Evolutionary conservation across 2,797 vertebrate genomes (phyloP), one percentile per base, ranked within the genome.

Genomic region (Notolepis coatsorum): DNA sequence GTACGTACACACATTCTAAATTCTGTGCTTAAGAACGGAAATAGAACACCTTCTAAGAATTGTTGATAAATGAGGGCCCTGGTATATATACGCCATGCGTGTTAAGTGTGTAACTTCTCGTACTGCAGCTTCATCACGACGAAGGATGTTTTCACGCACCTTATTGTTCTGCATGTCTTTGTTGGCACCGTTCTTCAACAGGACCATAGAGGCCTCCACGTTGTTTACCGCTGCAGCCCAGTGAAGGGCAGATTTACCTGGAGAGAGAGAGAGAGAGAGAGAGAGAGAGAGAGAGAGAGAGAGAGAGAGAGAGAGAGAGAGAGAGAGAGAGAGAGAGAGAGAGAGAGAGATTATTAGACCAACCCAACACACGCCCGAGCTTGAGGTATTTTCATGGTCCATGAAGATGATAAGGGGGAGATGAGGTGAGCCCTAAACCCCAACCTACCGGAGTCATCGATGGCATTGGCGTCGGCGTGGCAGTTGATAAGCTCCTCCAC

Each of bases 91-190:
- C 6, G 30, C 3, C n/a, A n/a, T 41, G 7, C 38, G n/a, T 52
- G 54, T 51, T 21, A 48, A 73, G 0, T 1, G 1, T n/a, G 13
- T 10, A 45, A 53, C 46, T 28, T 45, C 25, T 31, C 25, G 1
- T 51, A 13, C 33, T 17, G 35, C 7, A 6, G 13, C 6, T 30
- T 21, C 10, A 52, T 37, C 28, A 20, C 2, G 17, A 17, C 52
- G 21, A 7, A 1, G 54, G 24, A 61, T 1, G 25, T 47, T 15
- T 31, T 46, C 15, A 53, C 77, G 45, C 71, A 97, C 98, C 95
- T 99, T 99, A 84, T 99, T 98, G 87, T 96, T 96, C 83, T 99
- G 98, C 96, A 99, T 98, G 81, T 99, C 98, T 73, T 99, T 99
- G 83, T 99, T 99, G 76, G 97, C 97, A 0, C 97, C 97, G 0